Percentiles rank a stretch among this genome's conserved stretches.
phyloP scores from a whole-genome alignment of 2,113 vertebrate species.

The Scytalopus superciliaris region DNA sequence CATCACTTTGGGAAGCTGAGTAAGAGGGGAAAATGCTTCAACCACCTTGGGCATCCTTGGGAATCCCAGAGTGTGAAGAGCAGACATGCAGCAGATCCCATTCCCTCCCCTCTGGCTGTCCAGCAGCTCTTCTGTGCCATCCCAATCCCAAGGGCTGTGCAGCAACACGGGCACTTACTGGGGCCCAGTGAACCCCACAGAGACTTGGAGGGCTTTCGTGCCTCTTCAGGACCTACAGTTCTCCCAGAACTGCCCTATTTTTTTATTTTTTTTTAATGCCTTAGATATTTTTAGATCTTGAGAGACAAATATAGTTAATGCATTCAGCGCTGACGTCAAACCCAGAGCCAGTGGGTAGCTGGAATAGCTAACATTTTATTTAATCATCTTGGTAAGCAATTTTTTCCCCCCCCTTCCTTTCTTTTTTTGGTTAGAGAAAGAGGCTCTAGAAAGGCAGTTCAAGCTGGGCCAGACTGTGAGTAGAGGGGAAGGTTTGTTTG shows the following conservation, averaged over 20 bases:
- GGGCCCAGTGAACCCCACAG: neutral
- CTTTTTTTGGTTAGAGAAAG: slow-evolving; percentile 17
- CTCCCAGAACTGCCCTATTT: slow-evolving; percentile 40
- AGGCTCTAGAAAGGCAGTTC: slow-evolving; percentile 14
- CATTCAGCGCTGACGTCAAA: slow-evolving; percentile 72
- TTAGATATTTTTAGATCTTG: slow-evolving; percentile 66
- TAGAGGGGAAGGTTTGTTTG: neutral
- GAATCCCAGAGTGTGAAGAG: accelerated
- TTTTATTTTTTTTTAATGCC: slow-evolving; percentile 57
- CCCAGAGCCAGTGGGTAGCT: slow-evolving; percentile 65
- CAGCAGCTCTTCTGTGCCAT: neutral
- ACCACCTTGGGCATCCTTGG: neutral
- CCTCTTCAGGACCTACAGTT: slow-evolving; percentile 26
- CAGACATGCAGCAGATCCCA: neutral
- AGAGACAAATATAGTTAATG: slow-evolving; percentile 73
- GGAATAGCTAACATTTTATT: slow-evolving; percentile 71
- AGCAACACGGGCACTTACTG: neutral
- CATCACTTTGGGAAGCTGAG: neutral
- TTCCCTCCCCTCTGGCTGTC: neutral
- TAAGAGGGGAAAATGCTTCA: neutral
- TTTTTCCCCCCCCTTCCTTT: neutral
- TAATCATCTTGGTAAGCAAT: slow-evolving; percentile 68
- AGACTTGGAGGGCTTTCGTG: neutral
- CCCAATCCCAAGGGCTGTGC: neutral
- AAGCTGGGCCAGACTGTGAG: neutral